Conservation (phyloP, 2,888 invertebrate genomes). For the Macropis europaea region DNA sequence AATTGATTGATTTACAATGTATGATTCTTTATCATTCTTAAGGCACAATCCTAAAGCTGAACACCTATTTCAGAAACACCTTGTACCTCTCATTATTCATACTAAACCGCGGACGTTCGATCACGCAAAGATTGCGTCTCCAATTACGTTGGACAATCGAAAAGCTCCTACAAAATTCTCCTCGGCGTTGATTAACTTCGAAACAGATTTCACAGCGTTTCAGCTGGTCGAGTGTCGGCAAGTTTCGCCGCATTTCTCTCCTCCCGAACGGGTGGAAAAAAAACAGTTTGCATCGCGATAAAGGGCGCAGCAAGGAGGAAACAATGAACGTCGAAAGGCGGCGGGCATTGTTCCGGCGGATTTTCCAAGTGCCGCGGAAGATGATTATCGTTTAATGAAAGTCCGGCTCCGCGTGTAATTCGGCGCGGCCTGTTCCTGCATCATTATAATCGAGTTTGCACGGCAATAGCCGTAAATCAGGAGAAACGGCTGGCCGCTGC, state of each 20-base stretch:
- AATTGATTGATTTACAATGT: too few species aligned
- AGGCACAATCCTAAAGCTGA: too few species aligned
- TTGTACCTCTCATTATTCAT: too few species aligned
- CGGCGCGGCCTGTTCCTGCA: constrained; percentile 61
- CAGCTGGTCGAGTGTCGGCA: neutral
- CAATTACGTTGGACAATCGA: too few species aligned
- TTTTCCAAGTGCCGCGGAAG: constrained; percentile 29
- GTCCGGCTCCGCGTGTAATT: constrained; percentile 56
- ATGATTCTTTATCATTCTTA: too few species aligned
- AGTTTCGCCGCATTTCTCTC: neutral
- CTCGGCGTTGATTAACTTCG: too few species aligned
- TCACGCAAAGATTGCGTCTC: too few species aligned
- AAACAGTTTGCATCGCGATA: constrained; percentile 15
- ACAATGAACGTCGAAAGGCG: constrained; percentile 3
- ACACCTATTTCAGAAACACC: too few species aligned
- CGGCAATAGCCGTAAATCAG: constrained; percentile 71
- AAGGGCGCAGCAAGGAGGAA: neutral
- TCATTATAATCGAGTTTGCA: constrained; percentile 71
- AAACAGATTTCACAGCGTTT: too few species aligned
- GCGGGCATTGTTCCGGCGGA: constrained; percentile 13
- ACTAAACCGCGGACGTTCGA: too few species aligned
- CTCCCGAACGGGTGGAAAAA: too few species aligned
- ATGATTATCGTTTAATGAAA: constrained; percentile 65
- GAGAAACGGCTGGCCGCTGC: constrained; percentile 48
- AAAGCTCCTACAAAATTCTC: too few species aligned